Percentiles rank a stretch among this genome's conserved stretches.
These are phyloP conservation scores for Ammodytes dubius DNA, from an alignment of 2,113 vertebrate species.

Conservation along the genomic window DNA sequence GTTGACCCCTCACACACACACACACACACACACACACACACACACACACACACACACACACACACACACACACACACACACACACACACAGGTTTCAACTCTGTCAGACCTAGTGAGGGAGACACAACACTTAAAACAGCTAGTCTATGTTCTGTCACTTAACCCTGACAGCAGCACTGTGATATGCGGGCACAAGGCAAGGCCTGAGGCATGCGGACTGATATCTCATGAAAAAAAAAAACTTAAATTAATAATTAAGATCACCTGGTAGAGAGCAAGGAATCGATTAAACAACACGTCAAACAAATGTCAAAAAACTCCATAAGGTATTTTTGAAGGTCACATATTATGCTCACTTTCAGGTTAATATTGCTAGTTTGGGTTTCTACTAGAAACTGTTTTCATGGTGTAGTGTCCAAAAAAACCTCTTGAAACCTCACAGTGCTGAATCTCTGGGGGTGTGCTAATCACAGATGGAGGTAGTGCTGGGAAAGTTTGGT, in stretches of 20 bases:
- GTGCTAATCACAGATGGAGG: no score
- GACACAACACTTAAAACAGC: slow-evolving; percentile 46
- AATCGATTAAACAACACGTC: no score
- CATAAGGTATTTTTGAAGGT: no score
- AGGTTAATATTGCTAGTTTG: no score
- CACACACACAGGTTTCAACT: slow-evolving; percentile 53
- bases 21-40: slow-evolving; percentile 28
- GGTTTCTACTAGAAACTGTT: no score
- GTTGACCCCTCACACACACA: slow-evolving; percentile 50
- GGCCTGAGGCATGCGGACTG: neutral
- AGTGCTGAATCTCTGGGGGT: no score
- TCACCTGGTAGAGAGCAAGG: no score
- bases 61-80: slow-evolving; percentile 18
- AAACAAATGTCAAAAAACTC: no score
- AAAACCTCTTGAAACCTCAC: no score
- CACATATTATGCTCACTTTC: no score
- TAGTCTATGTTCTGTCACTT: slow-evolving; percentile 24
- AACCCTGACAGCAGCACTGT: neutral
- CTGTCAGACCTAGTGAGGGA: slow-evolving; percentile 51
- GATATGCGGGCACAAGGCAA: neutral
- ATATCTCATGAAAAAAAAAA: neutral
- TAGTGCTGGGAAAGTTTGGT: no score
- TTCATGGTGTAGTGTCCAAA: no score
- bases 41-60: slow-evolving; percentile 45
- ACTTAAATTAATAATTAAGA: neutral